Evolutionary conservation across 2,113 vertebrate genomes (phyloP).

Genomic region (Burhinus bistriatus): DNA sequence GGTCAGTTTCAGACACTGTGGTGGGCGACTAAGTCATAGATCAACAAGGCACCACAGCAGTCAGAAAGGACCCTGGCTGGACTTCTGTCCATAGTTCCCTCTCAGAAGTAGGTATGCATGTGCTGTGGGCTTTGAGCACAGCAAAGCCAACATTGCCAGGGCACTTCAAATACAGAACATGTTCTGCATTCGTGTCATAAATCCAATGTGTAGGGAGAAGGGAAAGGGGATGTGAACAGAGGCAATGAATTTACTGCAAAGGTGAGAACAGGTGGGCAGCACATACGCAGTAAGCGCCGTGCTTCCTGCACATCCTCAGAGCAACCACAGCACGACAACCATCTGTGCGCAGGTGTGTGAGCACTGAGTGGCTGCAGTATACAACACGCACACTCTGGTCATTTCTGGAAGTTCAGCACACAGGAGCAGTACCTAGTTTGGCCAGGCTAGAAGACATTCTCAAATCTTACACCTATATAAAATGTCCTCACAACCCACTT

Average conservation of each 20-base stretch:
- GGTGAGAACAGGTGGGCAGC: fast-evolving
- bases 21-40: not conserved
- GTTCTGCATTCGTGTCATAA: not conserved
- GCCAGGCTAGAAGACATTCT: not conserved
- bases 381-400: fast-evolving
- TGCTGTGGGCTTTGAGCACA: not conserved
- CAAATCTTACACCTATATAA: not conserved
- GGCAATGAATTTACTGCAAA: not conserved
- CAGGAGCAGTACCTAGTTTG: not conserved
- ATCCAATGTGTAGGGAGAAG: not conserved
- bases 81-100: not conserved
- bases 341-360: fast-evolving
- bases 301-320: not conserved
- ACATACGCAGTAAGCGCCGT: fast-evolving
- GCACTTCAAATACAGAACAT: not conserved
- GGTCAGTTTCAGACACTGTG: not conserved
- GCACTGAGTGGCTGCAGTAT: not conserved
- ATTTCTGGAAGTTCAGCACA: not conserved
- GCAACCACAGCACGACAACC: fast-evolving
- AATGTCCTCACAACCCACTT: not conserved
- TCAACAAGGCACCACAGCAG: not conserved
- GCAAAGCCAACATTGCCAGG: not conserved
- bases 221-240: not conserved
- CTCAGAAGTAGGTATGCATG: not conserved
- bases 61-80: fast-evolving